Evolutionary conservation across 2,888 invertebrate species (phyloP).

Genomic region (Electrophaes corylata): DNA sequence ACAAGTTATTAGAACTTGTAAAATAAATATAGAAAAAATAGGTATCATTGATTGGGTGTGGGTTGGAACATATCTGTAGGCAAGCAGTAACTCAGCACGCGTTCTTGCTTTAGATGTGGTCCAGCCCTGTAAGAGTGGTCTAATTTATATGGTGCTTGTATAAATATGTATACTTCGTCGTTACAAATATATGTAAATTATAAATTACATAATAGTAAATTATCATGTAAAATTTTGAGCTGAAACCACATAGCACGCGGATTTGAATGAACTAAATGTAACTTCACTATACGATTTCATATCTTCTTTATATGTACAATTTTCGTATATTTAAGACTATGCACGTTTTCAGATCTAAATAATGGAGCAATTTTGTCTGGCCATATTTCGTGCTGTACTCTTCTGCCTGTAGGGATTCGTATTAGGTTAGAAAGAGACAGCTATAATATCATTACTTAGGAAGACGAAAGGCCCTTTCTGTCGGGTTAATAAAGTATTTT

Average conservation of each 20-base stretch:
- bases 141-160: conserved; percentile 26
- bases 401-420: neutral
- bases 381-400: neutral
- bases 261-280: neutral
- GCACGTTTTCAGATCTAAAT: neutral
- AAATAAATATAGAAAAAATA: neutral
- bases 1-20: neutral
- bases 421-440: neutral
- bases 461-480: neutral
- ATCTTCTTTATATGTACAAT: too few relatives aligned
- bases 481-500: too few relatives aligned
- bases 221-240: neutral
- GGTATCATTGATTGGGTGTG: neutral
- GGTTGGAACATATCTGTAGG: neutral
- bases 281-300: neutral
- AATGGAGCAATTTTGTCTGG: neutral
- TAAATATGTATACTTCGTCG: conserved; percentile 15
- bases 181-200: neutral
- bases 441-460: neutral
- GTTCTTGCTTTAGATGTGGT: neutral
- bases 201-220: neutral
- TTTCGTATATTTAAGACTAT: too few relatives aligned
- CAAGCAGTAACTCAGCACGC: too few relatives aligned
- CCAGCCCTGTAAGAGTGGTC: conserved; percentile 17
- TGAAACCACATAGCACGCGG: conserved; percentile 1